These are phyloP conservation scores for Ranitomeya variabilis DNA, from an alignment of 2,113 vertebrate genomes.

Conservation along the genomic window DNA sequence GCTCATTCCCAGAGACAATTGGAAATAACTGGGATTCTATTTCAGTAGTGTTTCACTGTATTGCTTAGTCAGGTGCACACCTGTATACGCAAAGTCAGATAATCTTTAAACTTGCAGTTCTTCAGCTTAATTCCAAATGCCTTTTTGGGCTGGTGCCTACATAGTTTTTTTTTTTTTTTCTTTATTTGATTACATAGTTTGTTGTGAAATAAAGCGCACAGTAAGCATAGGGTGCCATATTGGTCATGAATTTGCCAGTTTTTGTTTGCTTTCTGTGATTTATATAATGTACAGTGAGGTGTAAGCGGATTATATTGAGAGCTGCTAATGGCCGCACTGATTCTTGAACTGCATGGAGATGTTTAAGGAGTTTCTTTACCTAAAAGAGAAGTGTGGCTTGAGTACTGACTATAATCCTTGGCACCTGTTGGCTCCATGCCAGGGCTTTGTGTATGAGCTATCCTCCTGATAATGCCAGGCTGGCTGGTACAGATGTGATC, in stretches of 20 bases:
- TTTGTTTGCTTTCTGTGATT: neutral
- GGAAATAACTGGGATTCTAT: neutral
- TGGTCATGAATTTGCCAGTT: constrained; percentile 23
- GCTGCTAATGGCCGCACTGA: constrained; percentile 51
- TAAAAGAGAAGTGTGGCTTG: neutral
- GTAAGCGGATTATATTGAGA: neutral
- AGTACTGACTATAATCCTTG: neutral
- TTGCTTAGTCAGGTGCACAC: neutral
- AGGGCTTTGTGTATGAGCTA: neutral
- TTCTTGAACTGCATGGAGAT: neutral
- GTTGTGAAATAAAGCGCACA: constrained; percentile 30
- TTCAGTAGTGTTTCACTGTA: constrained; percentile 30
- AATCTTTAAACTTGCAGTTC: constrained; percentile 4
- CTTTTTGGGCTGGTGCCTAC: constrained; percentile 35
- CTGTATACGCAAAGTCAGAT: neutral
- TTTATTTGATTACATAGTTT: neutral
- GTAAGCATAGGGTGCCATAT: constrained; percentile 31
- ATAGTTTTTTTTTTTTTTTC: neutral
- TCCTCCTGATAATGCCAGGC: neutral
- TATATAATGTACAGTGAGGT: neutral
- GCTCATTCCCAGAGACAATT: neutral
- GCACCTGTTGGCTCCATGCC: neutral
- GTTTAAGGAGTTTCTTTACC: neutral
- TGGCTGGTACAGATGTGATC: neutral
- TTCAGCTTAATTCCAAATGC: constrained; percentile 35